These are phyloP conservation scores for Anoplius nigerrimus DNA, from an alignment of 2,888 invertebrate species.

Conservation along the genomic window DNA sequence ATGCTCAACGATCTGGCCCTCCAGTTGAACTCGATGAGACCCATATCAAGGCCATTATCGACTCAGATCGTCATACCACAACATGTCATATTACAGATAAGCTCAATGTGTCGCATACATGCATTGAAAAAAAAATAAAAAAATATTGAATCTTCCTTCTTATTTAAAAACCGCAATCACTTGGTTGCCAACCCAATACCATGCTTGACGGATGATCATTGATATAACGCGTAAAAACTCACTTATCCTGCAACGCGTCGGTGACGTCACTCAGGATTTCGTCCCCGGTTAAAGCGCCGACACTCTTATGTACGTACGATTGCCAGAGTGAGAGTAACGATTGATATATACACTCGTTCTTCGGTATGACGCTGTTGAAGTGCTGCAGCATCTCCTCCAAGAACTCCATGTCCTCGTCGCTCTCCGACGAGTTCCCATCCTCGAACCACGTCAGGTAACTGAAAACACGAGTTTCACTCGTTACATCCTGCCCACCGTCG, in stretches of 20 bases:
- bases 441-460: slow-evolving; percentile 71
- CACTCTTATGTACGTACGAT: slow-evolving; percentile 34
- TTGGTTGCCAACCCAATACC: too few species aligned
- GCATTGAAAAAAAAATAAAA: too few species aligned
- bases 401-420: slow-evolving; percentile 44
- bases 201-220: neutral
- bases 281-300: slow-evolving; percentile 54
- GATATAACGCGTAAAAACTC: slow-evolving; percentile 21
- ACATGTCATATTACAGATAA: too few species aligned
- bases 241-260: slow-evolving; percentile 60
- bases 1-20: too few species aligned
- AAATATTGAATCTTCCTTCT: too few species aligned
- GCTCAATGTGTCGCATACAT: too few species aligned
- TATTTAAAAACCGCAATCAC: too few species aligned
- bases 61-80: too few species aligned
- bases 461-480: slow-evolving; percentile 12
- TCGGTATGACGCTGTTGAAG: slow-evolving; percentile 55
- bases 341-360: slow-evolving; percentile 69
- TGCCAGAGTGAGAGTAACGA: slow-evolving; percentile 69
- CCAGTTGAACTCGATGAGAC: too few species aligned
- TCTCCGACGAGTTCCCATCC: slow-evolving; percentile 39
- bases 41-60: too few species aligned
- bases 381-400: slow-evolving; percentile 46
- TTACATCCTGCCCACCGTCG: neutral
- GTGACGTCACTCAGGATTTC: slow-evolving; percentile 62